Percentiles rank a stretch among this genome's conserved stretches.
Evolutionary conservation across 2,797 vertebrate genomes (phyloP).

Genomic region (Pseudomugil tenellus): DNA sequence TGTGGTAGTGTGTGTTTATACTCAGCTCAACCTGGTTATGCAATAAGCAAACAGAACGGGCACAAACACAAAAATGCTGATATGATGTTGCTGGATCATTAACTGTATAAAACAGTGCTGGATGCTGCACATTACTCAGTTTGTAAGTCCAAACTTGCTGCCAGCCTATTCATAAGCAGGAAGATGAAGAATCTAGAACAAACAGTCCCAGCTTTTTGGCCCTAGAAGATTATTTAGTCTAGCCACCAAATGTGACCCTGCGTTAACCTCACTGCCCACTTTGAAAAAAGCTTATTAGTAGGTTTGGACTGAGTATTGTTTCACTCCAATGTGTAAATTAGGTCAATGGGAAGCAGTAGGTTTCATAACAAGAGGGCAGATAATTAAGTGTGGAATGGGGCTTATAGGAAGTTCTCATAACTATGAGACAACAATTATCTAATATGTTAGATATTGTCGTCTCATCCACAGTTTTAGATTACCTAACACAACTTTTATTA

Average conservation of each 20-base stretch:
- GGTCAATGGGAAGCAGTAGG: slow-evolving; percentile 28
- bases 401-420: slow-evolving; percentile 40
- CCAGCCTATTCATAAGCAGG: slow-evolving; percentile 70
- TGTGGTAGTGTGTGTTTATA: slow-evolving; percentile 49
- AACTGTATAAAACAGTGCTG: no score
- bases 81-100: no score
- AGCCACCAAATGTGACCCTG: slow-evolving; percentile 30
- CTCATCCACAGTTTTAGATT: slow-evolving; percentile 8
- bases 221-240: slow-evolving; percentile 49
- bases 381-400: slow-evolving; percentile 34
- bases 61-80: slow-evolving; percentile 50
- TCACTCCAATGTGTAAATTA: slow-evolving; percentile 30
- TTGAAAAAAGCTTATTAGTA: slow-evolving; percentile 23
- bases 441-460: slow-evolving; percentile 16
- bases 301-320: slow-evolving; percentile 12
- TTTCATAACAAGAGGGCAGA: slow-evolving; percentile 41
- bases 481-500: slow-evolving; percentile 24
- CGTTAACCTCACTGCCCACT: slow-evolving; percentile 37
- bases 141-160: slow-evolving; percentile 47
- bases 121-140: slow-evolving; percentile 55
- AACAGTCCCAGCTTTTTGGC: slow-evolving; percentile 52
- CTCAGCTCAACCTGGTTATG: slow-evolving; percentile 56
- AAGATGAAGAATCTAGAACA: slow-evolving; percentile 64
- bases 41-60: slow-evolving; percentile 59
- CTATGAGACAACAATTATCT: slow-evolving; percentile 27